Evolutionary conservation across 2,797 vertebrate species (phyloP).

Genomic region (Philypnodon macrostomus): DNA sequence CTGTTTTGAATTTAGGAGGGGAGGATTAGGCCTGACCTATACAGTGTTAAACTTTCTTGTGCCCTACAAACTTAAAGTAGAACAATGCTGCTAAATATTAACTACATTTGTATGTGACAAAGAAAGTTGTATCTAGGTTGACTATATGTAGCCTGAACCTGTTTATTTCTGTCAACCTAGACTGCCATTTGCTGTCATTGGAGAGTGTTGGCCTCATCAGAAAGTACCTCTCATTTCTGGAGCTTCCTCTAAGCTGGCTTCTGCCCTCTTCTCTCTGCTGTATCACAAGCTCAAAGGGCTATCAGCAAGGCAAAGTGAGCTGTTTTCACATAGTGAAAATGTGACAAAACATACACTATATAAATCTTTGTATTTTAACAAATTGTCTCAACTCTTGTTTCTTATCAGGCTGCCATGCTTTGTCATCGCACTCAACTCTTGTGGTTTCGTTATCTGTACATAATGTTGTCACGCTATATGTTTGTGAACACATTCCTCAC

Average conservation of each 20-base stretch:
- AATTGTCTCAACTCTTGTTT: not conserved
- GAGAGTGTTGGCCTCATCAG: slow-evolving; percentile 83
- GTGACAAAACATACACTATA: too few relatives aligned
- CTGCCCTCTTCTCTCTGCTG: slow-evolving; percentile 74
- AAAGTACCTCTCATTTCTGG: slow-evolving; percentile 88
- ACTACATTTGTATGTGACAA: not conserved
- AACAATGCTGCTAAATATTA: not conserved
- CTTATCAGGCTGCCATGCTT: slow-evolving; percentile 86
- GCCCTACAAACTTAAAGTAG: slow-evolving; percentile 4
- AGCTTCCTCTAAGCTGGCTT: slow-evolving; percentile 85
- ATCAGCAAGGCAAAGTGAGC: slow-evolving; percentile 84
- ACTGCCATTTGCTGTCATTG: slow-evolving; percentile 81
- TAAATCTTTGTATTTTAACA: too few relatives aligned
- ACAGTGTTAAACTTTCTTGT: slow-evolving; percentile 18
- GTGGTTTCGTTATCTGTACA: slow-evolving; percentile 90
- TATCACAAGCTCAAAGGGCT: slow-evolving; percentile 75
- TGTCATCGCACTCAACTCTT: slow-evolving; percentile 89
- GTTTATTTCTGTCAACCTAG: slow-evolving; percentile 64
- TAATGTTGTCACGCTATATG: slow-evolving; percentile 91
- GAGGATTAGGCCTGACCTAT: not conserved
- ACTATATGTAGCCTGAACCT: slow-evolving; percentile 5
- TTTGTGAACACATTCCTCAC: slow-evolving; percentile 85
- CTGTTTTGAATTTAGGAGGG: slow-evolving; percentile 1
- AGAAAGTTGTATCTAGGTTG: too few relatives aligned
- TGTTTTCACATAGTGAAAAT: too few relatives aligned